Evolutionary conservation across 2,113 vertebrate species (phyloP).

Genomic region (Salvelinus alpinus): DNA sequence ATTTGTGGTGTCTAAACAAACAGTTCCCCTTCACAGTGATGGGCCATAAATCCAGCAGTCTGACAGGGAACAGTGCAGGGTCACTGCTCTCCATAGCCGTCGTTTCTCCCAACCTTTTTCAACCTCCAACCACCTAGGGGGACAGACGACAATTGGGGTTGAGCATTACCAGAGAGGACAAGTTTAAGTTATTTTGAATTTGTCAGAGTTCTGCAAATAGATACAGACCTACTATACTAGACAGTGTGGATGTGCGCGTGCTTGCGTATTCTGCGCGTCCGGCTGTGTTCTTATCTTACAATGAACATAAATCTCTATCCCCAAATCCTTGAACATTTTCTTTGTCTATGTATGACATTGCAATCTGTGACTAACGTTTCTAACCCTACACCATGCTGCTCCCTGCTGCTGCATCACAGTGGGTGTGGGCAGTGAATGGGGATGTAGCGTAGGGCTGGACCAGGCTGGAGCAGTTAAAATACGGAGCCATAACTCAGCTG

Average conservation of each 20-base stretch:
- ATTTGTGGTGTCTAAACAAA: background rate
- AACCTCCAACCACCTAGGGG: background rate
- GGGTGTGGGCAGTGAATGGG: background rate
- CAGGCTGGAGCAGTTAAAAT: slow-evolving; percentile 34
- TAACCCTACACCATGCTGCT: background rate
- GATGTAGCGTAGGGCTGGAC: slow-evolving; percentile 8
- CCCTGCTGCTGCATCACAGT: too few relatives aligned
- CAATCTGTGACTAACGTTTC: background rate
- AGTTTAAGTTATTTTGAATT: too few relatives aligned
- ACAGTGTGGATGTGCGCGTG: background rate
- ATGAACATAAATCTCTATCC: background rate
- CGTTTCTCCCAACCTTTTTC: background rate
- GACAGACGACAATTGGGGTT: background rate
- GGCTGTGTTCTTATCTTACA: background rate
- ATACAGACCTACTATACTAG: too few relatives aligned
- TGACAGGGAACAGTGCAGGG: background rate
- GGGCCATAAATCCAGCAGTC: slow-evolving; percentile 1
- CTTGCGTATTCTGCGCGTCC: background rate
- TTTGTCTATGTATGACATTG: background rate
- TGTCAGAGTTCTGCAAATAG: too few relatives aligned
- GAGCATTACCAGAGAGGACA: background rate
- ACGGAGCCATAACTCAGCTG: slow-evolving; percentile 50
- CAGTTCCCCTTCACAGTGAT: background rate
- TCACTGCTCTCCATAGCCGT: background rate
- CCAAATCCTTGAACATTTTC: background rate